A percentile compares a stretch with the other conserved stretches of the same genome.
Conservation (phyloP, 2,888 invertebrate genomes). For the Sisyra nigra region DNA sequence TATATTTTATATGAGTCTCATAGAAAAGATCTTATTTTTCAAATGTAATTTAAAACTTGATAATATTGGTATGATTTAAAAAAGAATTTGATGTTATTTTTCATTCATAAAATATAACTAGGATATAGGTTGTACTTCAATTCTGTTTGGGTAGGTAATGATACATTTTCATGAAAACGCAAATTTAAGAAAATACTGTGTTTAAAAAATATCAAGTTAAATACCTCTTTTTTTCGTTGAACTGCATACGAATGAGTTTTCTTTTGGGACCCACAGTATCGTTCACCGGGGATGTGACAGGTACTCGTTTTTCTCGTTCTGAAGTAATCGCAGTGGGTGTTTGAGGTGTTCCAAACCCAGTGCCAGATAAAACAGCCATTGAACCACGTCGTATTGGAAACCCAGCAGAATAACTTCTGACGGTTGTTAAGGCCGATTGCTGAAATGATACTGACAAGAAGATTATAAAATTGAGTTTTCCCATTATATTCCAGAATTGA, state of each 20-base stretch:
- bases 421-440: conserved; percentile 27
- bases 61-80: too few species aligned
- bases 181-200: neutral
- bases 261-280: conserved; percentile 21
- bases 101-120: too few species aligned
- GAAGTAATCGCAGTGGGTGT: conserved; percentile 9
- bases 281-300: conserved; percentile 16
- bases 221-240: conserved; percentile 13
- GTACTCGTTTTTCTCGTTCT: conserved; percentile 19
- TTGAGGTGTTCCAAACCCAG: neutral
- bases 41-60: too few species aligned
- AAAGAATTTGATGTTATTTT: too few species aligned
- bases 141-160: too few species aligned
- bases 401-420: conserved; percentile 28
- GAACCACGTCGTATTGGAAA: conserved; percentile 23
- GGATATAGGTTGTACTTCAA: too few species aligned
- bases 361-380: conserved; percentile 17
- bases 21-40: too few species aligned
- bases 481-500: too few species aligned
- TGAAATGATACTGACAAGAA: conserved; percentile 26
- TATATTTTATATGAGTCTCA: too few species aligned
- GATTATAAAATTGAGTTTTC: neutral
- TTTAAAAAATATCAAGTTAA: neutral
- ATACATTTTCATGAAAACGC: too few species aligned
- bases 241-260: conserved; percentile 18